Base-by-base conservation (phyloP, 2,797 vertebrate species). In the Microctenopoma stevenorrisi region DNA sequence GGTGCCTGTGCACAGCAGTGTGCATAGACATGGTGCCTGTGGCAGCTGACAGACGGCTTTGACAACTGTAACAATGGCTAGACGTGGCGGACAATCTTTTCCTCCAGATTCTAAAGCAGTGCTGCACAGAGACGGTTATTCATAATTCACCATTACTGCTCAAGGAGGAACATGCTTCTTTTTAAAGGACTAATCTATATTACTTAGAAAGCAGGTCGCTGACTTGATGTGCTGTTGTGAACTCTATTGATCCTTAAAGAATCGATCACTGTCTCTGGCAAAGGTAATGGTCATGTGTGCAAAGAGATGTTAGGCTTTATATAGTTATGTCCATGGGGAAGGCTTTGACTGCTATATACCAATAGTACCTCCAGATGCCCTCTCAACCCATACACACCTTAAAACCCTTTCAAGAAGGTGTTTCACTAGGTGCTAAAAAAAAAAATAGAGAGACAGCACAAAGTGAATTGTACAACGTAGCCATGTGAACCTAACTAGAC, bases 391-490 rank as follows among this genome's bases (percentile, higher is more conserved):
- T 43, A 59, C 74, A 91, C 65, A 47, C 63, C 62, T 61, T 63
- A 57, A 92, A 92, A 86, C 82, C 86, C 85, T 90, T 53, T 47
- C 28, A 44, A 57, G 58, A 72, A 86, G 85, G 82, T 78, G 84
- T 64, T 76, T 64, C 37, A 78, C 69, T 91, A 93, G 91, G 89
- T 92, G 93, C 91, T 86, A 88, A 88, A 67, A 74, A 52, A 72
- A 85, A 82, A 78, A 68, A 68, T 51, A 64, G 11, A 30, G 76
- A 86, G 89, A 90, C 83, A 86, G 74, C 72, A 90, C 78, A 74
- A 81, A 82, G 86, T 89, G 75, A 87, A 82, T 87, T 90, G 85
- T 89, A 92, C 89, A 93, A 87, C 80, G 84, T 71, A 71, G 82
- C 83, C 72, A 72, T 73, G 68, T 79, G 72, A 80, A 74, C 74